Evolutionary conservation across 1,140 invertebrate genomes (phyloP).

Genomic region (Camponotus pennsylvanicus): DNA sequence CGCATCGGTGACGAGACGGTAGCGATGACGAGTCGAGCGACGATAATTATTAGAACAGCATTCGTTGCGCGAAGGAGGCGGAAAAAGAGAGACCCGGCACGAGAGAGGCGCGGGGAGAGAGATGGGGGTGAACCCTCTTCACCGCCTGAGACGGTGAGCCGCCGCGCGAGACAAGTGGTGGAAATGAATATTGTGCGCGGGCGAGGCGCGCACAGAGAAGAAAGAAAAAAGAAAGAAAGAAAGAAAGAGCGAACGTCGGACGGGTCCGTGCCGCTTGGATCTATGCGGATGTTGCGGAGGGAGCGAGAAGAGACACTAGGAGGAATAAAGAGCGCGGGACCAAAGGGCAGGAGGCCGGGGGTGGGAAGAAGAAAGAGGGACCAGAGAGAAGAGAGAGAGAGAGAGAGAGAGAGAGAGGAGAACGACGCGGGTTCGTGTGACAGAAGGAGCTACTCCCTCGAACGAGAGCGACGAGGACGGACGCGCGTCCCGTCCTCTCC

Average conservation of each 20-base stretch:
- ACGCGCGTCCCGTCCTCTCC: no score
- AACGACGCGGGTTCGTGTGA: constrained; percentile 41
- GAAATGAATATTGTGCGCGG: constrained; percentile 76
- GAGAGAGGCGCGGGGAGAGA: neutral
- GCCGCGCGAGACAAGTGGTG: constrained; percentile 68
- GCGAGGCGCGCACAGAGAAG: constrained; percentile 66
- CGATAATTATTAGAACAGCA: constrained; percentile 69
- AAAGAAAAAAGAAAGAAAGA: constrained; percentile 36
- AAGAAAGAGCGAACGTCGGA: constrained; percentile 44
- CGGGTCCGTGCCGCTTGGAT: constrained; percentile 64
- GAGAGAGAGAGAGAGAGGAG: constrained; percentile 33
- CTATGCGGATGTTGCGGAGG: constrained; percentile 72
- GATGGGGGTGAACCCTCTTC: constrained; percentile 31
- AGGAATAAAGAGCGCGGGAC: constrained; percentile 16
- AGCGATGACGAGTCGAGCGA: constrained; percentile 67
- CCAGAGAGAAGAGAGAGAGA: constrained; percentile 31
- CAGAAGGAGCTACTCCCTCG: constrained; percentile 43
- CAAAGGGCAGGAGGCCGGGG: neutral
- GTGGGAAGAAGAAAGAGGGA: neutral
- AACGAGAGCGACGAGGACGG: constrained; percentile 47
- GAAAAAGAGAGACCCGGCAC: constrained; percentile 35
- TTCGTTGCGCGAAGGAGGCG: constrained; percentile 66
- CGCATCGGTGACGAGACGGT: constrained; percentile 55
- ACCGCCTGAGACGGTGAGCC: constrained; percentile 37
- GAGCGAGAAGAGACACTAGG: constrained; percentile 33